Evolutionary conservation across 37 sponge, comb jelly and placozoan genomes (phyloP).

Genomic region (Hormiphora californensis): DNA sequence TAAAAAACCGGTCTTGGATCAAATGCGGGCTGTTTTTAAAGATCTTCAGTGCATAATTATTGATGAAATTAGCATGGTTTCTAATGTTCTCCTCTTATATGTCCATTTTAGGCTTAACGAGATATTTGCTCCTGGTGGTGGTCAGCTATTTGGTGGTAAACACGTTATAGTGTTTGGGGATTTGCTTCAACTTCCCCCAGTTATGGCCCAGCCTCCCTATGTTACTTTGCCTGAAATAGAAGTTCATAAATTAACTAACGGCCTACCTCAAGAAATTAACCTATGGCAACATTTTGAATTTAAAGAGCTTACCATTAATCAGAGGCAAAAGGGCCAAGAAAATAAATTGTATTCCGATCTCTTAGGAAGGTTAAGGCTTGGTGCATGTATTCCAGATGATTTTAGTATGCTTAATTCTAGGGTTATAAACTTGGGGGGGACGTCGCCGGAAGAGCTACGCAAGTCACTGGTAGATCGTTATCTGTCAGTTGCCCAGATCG

Average conservation of each 20-base stretch:
- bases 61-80: constrained; percentile 70
- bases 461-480: background rate
- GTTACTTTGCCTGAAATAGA: background rate
- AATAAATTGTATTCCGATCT: background rate
- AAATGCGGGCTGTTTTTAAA: constrained; percentile 54
- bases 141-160: constrained; percentile 52
- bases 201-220: constrained; percentile 49
- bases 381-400: background rate
- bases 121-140: constrained; percentile 23
- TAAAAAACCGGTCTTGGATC: constrained; percentile 55
- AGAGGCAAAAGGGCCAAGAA: constrained; percentile 58
- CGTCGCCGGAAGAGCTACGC: too few species aligned
- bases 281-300: constrained; percentile 56
- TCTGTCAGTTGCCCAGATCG: background rate
- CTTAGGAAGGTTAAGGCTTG: background rate
- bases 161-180: constrained; percentile 60
- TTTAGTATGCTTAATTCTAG: background rate
- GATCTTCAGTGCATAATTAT: constrained; percentile 58
- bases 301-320: constrained; percentile 68
- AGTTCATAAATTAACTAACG: background rate
- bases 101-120: constrained; percentile 60
- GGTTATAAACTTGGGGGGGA: too few species aligned
- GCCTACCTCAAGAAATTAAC: background rate
- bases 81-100: constrained; percentile 57
- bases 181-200: constrained; percentile 62